Conservation (phyloP, 2,888 invertebrate species). For the Thecophora atra region DNA sequence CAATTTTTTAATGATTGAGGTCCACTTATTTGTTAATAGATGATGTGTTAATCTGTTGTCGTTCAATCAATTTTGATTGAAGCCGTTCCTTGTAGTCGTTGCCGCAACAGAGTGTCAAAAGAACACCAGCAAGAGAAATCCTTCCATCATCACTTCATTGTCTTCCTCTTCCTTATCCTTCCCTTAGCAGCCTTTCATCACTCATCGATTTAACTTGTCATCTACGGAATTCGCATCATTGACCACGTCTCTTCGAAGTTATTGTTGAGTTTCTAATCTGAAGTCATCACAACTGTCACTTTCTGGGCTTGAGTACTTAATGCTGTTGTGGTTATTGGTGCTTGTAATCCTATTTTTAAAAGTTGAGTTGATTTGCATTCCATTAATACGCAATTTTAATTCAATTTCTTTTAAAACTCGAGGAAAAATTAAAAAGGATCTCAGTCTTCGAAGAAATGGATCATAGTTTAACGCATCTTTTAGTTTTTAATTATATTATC, state of each 20-base stretch:
- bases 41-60: too few relatives aligned
- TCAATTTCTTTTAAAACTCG: too few relatives aligned
- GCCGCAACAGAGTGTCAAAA: slow-evolving; percentile 45
- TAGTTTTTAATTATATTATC: too few relatives aligned
- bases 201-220: too few relatives aligned
- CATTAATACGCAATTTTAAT: slow-evolving; percentile 4
- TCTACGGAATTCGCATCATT: too few relatives aligned
- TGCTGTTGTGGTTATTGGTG: not conserved
- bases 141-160: not conserved
- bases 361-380: not conserved
- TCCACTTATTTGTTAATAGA: too few relatives aligned
- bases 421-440: too few relatives aligned
- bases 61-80: not conserved
- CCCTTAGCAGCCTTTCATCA: slow-evolving; percentile 1
- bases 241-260: not conserved
- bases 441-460: too few relatives aligned
- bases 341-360: not conserved
- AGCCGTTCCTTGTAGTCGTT: not conserved
- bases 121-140: not conserved
- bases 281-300: slow-evolving; percentile 26
- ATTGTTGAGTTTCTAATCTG: not conserved
- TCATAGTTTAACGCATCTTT: too few relatives aligned
- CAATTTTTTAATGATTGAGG: too few relatives aligned
- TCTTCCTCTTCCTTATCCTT: not conserved
- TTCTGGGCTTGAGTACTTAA: slow-evolving; percentile 9